Conservation (phyloP, 92 coral and sea anemone species). For the Epizoanthus ramosus region DNA sequence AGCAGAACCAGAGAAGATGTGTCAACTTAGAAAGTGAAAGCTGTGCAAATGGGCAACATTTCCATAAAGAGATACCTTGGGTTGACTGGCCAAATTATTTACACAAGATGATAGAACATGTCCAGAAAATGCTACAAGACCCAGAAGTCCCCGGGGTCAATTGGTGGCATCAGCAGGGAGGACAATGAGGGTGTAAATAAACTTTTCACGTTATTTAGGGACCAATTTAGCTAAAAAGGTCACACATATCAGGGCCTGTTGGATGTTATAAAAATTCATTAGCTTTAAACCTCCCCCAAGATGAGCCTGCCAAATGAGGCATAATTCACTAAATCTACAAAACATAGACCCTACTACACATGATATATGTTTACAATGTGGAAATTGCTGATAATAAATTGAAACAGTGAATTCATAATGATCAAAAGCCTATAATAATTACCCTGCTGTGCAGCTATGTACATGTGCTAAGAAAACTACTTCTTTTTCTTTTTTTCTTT, state of each 20-base stretch:
- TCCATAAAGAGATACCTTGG: background rate
- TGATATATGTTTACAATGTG: too few species aligned
- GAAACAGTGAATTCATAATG: too few species aligned
- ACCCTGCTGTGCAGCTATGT: too few species aligned
- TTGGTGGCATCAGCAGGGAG: slow-evolving; percentile 3
- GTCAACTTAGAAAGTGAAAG: slow-evolving; percentile 11
- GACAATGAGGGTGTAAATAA: slow-evolving; percentile 32
- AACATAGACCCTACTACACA: too few species aligned
- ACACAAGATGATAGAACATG: slow-evolving; percentile 33
- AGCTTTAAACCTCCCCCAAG: slow-evolving; percentile 24
- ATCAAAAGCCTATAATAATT: too few species aligned
- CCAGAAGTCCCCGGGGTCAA: background rate
- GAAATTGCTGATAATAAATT: too few species aligned
- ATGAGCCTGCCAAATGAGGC: too few species aligned
- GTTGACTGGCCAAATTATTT: background rate
- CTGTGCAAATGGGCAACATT: background rate
- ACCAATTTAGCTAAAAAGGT: slow-evolving; percentile 10
- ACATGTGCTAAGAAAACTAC: too few species aligned
- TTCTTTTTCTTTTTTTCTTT: too few species aligned
- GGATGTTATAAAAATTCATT: slow-evolving; percentile 27
- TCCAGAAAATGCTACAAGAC: background rate
- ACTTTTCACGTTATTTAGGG: background rate
- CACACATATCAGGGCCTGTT: background rate
- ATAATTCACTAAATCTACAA: too few species aligned
- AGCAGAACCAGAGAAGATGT: slow-evolving; percentile 12